Base-by-base conservation (phyloP, 2,113 vertebrate species). In the Triplophysa dalaica region DNA sequence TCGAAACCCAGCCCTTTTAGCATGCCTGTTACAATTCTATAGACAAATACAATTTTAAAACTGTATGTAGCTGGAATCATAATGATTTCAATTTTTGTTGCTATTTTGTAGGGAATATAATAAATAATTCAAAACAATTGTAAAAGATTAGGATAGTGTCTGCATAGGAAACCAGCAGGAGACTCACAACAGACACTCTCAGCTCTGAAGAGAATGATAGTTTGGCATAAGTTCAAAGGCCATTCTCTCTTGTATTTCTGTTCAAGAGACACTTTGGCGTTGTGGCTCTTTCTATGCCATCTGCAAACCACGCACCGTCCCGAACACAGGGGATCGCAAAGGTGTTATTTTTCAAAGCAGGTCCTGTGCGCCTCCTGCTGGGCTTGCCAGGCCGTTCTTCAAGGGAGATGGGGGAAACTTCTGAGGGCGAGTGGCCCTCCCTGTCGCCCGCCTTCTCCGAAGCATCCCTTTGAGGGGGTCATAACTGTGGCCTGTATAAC, bases 331-430 rank as follows among this genome's bases (percentile, higher is more conserved):
- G 94, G 96, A 97, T 96, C 96, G 97, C 95, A 95, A 96, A 98
- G 94, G 96, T 98, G 95, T 98, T 97, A 93, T 96, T 97, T 98
- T 98, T 98, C 96, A 98, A 98, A 98, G 97, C 95, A 87, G 91
- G 83, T 86, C 88, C 86, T 90, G 91, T 94, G 93, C 87, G 93
- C 95, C 95, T 95, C 96, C 96, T 94, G 95, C 92, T 88, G 95
- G 91, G 95, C 90, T 91, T 92, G 91, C 90, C 92, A 87, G 91
- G 93, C 95, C 94, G 92, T 78, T 93, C 95, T 95, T 97, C 94
- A 92, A 95, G 94, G 92, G 94, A 95, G 78, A 97, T 93, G 94
- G 96, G 94, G 94, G 93, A 93, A 95, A 97, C 94, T 94, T 98
- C 96, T 97, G 94, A 96, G 94, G 94, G 92, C 93, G 92, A 91